Evolutionary conservation across 2,797 vertebrate genomes (phyloP), one percentile per base, ranked within the genome.

Genomic region (Rhinophrynus dorsalis): DNA sequence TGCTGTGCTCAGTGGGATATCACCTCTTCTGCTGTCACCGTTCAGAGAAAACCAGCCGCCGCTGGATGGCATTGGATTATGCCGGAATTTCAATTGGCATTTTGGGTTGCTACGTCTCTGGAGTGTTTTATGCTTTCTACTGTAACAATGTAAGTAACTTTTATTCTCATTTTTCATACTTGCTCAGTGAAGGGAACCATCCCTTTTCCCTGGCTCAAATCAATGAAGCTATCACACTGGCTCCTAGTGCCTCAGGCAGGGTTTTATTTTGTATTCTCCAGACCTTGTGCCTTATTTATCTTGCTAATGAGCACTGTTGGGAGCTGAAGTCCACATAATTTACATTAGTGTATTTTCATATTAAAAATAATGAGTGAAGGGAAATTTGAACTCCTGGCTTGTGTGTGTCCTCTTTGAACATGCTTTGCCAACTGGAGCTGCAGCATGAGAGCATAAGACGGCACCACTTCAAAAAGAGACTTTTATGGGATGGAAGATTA

Each of bases 71-170:
- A 0, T 80, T 99, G 77, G 96, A 98, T 77, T 97, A 96, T 0
- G 94, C 95, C 0, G 96, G 96, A 0, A 87, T 98, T 74, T 96
- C 96, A 77, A 90, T 98, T 0, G 96, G 96, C 23, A 96, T 98
- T 82, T 84, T 99, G 80, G 96, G 96, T 79, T 98, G 96, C 80
- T 99, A 98, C 0, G 94, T 98, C n/a, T 95, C 94, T 0, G 96
- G 95, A 47, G 94, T 98, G 30, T 99, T 98, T 89, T 98, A 98
- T 37, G 94, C 95, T 1, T 99, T 98, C 86, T 98, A 98, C 76
- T 98, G 96, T 81, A 94, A 94, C 64, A 94, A 95, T 0, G 97
- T 98, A 81, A 87, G 95, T 91, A 29, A 52, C 45, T 2, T 1
- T 8, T 18, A 12, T 72, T 11, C 0, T 3, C 21, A 21, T 5